Percentiles rank a stretch among this genome's conserved stretches.
Evolutionary conservation across 1,140 invertebrate genomes (phyloP).

Genomic region (Drosophila nebulosa): DNA sequence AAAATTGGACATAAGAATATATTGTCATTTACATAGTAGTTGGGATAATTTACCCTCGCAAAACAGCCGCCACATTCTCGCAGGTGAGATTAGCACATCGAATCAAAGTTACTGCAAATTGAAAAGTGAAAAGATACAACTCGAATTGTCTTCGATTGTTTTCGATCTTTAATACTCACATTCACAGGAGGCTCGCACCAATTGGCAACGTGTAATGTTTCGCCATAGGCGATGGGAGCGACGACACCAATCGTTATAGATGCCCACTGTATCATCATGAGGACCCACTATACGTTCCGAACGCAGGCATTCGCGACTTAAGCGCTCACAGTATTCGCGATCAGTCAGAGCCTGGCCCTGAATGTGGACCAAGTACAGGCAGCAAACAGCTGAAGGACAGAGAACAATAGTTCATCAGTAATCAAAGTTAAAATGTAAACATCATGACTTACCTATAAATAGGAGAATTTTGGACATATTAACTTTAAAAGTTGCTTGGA

Average conservation of each 20-base stretch:
- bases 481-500: not conserved
- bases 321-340: conserved; percentile 20
- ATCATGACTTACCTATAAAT: conserved; percentile 6
- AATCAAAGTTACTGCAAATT: conserved; percentile 23
- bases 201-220: conserved; percentile 22
- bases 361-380: conserved; percentile 7
- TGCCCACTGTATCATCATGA: conserved; percentile 16
- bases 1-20: not conserved
- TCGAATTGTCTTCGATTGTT: not conserved
- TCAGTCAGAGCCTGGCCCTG: conserved; percentile 9
- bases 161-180: not conserved
- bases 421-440: not conserved
- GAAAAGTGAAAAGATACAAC: not conserved
- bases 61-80: conserved; percentile 16
- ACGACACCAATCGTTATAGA: conserved; percentile 21
- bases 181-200: conserved; percentile 24
- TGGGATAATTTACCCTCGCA: not conserved
- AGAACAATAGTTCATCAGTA: too few species aligned
- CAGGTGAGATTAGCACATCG: conserved; percentile 26
- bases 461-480: conserved; percentile 27
- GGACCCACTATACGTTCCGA: conserved; percentile 9
- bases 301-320: conserved; percentile 10
- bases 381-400: conserved; percentile 10
- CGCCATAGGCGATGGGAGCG: conserved; percentile 12
- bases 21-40: not conserved